phyloP scores from a whole-genome alignment of 2,797 vertebrate species.

The Pelobates cultripes region DNA sequence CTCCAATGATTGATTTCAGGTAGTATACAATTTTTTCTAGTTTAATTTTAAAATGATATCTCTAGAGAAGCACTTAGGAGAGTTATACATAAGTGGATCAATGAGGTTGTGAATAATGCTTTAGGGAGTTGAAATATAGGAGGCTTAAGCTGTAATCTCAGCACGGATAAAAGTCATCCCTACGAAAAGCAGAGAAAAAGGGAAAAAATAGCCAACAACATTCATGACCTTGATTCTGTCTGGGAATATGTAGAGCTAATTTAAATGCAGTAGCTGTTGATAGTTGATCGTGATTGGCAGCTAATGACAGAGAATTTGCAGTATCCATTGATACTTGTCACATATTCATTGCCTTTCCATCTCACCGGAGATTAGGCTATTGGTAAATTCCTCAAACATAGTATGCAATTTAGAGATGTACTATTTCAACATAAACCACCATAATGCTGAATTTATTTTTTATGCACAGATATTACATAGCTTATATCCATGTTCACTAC shows the following conservation, averaged over 20 bases:
- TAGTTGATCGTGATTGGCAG: not conserved
- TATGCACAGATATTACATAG: too few species aligned
- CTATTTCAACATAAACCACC: too few species aligned
- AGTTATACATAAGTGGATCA: not conserved
- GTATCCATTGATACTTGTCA: conserved; percentile 14
- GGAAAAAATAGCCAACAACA: not conserved
- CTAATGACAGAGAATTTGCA: not conserved
- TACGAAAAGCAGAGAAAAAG: not conserved
- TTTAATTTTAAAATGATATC: not conserved
- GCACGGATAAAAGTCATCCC: not conserved
- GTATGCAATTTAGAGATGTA: too few species aligned
- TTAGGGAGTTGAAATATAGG: not conserved
- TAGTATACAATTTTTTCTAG: not conserved
- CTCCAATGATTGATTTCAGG: not conserved
- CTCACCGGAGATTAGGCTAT: not conserved
- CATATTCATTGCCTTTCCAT: not conserved
- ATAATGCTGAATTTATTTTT: too few species aligned
- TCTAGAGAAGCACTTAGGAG: not conserved
- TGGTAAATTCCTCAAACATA: too few species aligned
- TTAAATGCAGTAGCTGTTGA: conserved; percentile 4
- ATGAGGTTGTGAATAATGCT: not conserved
- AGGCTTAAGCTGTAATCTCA: not conserved
- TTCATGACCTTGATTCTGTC: conserved; percentile 14
- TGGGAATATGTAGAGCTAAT: not conserved
- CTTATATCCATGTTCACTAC: too few species aligned